Evolutionary conservation across 2,113 vertebrate genomes (phyloP), one percentile per base, ranked within the genome.

Genomic region (Megalops atlanticus): DNA sequence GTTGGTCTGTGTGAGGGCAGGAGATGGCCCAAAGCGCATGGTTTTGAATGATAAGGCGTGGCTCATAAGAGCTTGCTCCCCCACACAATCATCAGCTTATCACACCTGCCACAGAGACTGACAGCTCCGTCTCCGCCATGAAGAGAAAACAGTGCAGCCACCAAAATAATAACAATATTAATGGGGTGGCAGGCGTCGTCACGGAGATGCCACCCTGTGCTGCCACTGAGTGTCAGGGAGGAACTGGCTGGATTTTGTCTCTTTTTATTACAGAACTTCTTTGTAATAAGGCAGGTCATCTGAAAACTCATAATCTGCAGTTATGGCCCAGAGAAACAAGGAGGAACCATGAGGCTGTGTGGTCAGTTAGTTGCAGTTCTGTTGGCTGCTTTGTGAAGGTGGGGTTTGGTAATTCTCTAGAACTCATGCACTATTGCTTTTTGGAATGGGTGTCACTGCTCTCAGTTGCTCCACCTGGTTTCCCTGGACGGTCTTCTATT

Each of bases 91-190:
- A 18, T 84, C 75, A 12, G 71, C 83, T 84, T 84, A 87, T 85
- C 83, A 49, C 43, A 49, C 36, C 77, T 73, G 84, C 81, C 85
- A 68, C n/a, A 8, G 36, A 82, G 82, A 86, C 68, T 78, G 87
- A 85, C 85, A 81, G 79, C 86, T 84, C 64, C 24, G 41, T 49
- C 58, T 31, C 74, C 24, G 82, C 77, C 40, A 69, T 82, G 77
- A 87, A 82, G 85, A 81, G 85, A 47, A 84, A 84, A 89, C 86
- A 85, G 84, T 87, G 84, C 83, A 85, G 52, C 75, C 79, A 85
- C 89, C 83, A 87, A 3, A 68, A 88, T 87, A 90, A 91, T 92
- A 91, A 89, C 90, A 88, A 89, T 70, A 77, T 89, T 89, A 85
- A 80, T 38, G 16, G 16, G n/a, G n/a, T n/a, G n/a, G n/a, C n/a